These are phyloP conservation scores for Enchytraeus crypticus DNA, from an alignment of 2,888 invertebrate species.

Conservation along the genomic window DNA sequence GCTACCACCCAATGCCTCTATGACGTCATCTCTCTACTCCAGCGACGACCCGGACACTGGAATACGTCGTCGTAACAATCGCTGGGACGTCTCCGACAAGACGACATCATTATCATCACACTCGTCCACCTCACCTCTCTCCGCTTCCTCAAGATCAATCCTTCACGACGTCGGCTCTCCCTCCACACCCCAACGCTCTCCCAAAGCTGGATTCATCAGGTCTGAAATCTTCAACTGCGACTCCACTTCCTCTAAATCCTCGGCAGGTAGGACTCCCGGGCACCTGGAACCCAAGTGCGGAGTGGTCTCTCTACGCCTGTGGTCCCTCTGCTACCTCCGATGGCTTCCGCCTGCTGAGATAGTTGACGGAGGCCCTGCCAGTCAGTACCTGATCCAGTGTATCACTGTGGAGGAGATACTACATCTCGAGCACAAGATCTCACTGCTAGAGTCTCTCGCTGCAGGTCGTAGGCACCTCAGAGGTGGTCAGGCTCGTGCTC, in stretches of 20 bases:
- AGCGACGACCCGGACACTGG: neutral
- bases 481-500: neutral
- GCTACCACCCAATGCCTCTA: too few relatives aligned
- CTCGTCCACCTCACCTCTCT: neutral
- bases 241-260: too few relatives aligned
- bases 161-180: neutral
- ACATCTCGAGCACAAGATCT: conserved; percentile 10
- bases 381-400: conserved; percentile 47
- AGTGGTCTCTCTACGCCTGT: conserved; percentile 51
- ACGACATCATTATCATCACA: neutral
- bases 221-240: neutral
- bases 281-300: neutral
- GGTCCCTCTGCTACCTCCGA: conserved; percentile 81
- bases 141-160: neutral
- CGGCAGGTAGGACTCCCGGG: too few relatives aligned
- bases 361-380: conserved; percentile 57
- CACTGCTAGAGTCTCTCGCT: neutral
- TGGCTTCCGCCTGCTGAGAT: conserved; percentile 77
- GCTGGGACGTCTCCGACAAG: neutral
- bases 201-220: neutral
- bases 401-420: conserved; percentile 48
- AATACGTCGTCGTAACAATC: too few relatives aligned
- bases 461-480: neutral
- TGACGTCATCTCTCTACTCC: too few relatives aligned
- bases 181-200: neutral